Evolutionary conservation across 1,140 invertebrate genomes (phyloP).

Genomic region (Neodiprion fabricii): DNA sequence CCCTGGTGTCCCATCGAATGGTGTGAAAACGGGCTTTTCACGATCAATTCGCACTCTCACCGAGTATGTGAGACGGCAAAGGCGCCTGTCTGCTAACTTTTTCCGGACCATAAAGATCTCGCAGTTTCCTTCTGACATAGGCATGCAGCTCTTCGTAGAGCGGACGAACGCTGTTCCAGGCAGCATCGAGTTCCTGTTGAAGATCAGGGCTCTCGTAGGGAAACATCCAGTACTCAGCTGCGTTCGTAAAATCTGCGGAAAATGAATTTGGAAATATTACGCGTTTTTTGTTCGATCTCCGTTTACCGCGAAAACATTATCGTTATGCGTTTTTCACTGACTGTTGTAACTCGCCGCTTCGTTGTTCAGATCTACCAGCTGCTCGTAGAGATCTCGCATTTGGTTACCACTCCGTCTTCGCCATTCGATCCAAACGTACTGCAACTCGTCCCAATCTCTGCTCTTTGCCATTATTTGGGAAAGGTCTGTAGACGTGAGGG

Average conservation of each 20-base stretch:
- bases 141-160: conserved; percentile 89
- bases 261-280: conserved; percentile 17
- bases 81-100: conserved; percentile 80
- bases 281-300: conserved; percentile 22
- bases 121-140: conserved; percentile 84
- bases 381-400: conserved; percentile 82
- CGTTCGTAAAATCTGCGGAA: conserved; percentile 79
- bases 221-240: conserved; percentile 83
- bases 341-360: conserved; percentile 87
- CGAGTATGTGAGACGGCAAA: conserved; percentile 89
- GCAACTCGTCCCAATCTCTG: conserved; percentile 83
- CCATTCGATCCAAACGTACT: conserved; percentile 89
- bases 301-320: conserved; percentile 5
- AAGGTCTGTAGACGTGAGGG: conserved; percentile 50
- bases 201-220: conserved; percentile 79
- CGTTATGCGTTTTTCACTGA: conserved; percentile 58
- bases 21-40: not conserved
- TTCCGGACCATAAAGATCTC: conserved; percentile 82
- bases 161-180: conserved; percentile 84
- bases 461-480: conserved; percentile 70
- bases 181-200: conserved; percentile 76
- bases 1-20: not conserved
- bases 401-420: conserved; percentile 78
- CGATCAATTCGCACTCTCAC: conserved; percentile 49
- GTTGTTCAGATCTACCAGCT: conserved; percentile 84